Conservation (phyloP, 2,888 invertebrate genomes). For the Neocrepidodera transversa region DNA sequence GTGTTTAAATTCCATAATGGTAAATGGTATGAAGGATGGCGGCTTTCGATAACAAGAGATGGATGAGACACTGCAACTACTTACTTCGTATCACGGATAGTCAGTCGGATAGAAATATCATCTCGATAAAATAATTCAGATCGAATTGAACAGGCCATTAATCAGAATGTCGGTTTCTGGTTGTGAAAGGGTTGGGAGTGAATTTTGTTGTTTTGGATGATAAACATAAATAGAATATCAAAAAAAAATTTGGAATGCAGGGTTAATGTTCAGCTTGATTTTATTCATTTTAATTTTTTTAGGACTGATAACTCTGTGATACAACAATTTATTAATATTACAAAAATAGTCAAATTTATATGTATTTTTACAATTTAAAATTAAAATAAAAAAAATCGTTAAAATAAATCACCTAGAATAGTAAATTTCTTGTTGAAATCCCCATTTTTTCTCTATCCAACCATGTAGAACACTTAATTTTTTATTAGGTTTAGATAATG, state of each 20-base stretch:
- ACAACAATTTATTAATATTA: too few species aligned
- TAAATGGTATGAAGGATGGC: slow-evolving; percentile 25
- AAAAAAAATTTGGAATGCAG: neutral
- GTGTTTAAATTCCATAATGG: slow-evolving; percentile 13
- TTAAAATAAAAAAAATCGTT: too few species aligned
- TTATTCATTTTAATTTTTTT: too few species aligned
- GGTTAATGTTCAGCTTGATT: too few species aligned
- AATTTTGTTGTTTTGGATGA: slow-evolving; percentile 14
- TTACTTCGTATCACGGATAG: slow-evolving; percentile 19
- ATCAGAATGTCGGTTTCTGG: slow-evolving; percentile 21
- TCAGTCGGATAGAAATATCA: slow-evolving; percentile 26
- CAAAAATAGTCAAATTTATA: too few species aligned
- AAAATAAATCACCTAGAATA: too few species aligned
- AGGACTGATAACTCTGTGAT: too few species aligned
- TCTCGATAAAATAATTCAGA: slow-evolving; percentile 33
- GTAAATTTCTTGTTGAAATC: too few species aligned
- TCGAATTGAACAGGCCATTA: slow-evolving; percentile 28
- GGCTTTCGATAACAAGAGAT: slow-evolving; percentile 27
- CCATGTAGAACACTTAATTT: too few species aligned
- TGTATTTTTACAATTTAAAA: too few species aligned
- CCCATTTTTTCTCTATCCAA: too few species aligned
- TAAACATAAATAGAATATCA: slow-evolving; percentile 13
- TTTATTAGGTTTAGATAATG: too few species aligned
- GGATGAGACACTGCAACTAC: slow-evolving; percentile 27
- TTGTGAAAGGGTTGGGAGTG: slow-evolving; percentile 16